Base-by-base conservation (phyloP, 1,140 invertebrate genomes). In the Leptopilina clavipes region DNA sequence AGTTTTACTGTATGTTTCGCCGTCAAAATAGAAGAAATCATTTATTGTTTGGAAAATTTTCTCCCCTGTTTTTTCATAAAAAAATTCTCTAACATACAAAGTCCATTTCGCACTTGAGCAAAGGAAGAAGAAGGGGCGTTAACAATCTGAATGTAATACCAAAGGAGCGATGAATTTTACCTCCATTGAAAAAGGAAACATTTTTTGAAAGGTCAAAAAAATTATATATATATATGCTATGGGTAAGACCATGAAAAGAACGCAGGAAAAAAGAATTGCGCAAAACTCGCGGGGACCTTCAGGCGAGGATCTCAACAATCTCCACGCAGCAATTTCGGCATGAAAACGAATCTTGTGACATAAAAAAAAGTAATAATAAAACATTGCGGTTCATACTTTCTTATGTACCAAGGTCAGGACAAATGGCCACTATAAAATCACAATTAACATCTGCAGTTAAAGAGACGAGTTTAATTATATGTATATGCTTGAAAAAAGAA, bases 311-410 rank as follows among this genome's bases (percentile, higher is more conserved):
- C 22, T 65, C 19, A 65, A 65, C 59, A 65, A 65, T 65, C 59
- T 31, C 59, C 59, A 31, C 59, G 25, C n/a, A n/a, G 59, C 59
- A 65, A 65, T 65, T 65, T 65, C 59, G 59, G 59, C 59, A 25
- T 59, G 56, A 25, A n/a, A 59, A 14, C 25, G 59, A 37, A 65
- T 65, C 59, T 65, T 19, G 22, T 65, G 59, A 65, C 59, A 31
- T 65, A 31, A 31, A 37, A 37, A 65, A 65, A 18, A 52, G 3
- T 52, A 31, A 31, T 31, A 31, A 31, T 31, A 31, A 31, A 31
- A 31, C n/a, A 52, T n/a, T 17, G 59, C 22, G 5, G 19, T 65
- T n/a, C 59, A 8, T 22, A 31, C 25, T 37, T 65, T 37, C 59
- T 59, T 31, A 59, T 10, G 7, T n/a, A 40, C 19, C 59, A 65